Percentiles rank a stretch among this genome's conserved stretches.
Conservation (phyloP, 2,888 invertebrate species). For the Apoda limacodes region DNA sequence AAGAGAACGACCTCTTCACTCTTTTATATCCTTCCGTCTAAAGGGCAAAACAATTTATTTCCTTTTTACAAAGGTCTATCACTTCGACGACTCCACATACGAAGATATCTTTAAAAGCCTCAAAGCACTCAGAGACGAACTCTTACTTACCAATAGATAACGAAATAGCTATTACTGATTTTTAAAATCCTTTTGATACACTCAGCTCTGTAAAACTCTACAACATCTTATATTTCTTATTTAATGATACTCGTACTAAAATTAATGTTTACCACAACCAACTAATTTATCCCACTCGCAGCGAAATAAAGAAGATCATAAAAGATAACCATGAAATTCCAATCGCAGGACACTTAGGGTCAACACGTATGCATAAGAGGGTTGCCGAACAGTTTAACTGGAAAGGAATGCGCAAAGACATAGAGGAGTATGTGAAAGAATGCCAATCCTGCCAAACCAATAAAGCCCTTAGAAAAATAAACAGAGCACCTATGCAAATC, state of each 20-base stretch:
- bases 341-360: no score
- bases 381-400: no score
- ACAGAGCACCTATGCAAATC: no score
- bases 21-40: not conserved
- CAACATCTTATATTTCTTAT: slow-evolving; percentile 7
- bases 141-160: no score
- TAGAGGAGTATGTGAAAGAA: slow-evolving; percentile 14
- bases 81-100: slow-evolving; percentile 10
- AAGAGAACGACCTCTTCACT: slow-evolving; percentile 8
- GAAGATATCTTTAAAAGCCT: slow-evolving; percentile 8
- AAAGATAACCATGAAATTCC: no score
- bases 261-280: slow-evolving; percentile 9
- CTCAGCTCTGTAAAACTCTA: slow-evolving; percentile 6
- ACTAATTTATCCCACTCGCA: slow-evolving; percentile 11
- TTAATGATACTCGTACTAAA: slow-evolving; percentile 8
- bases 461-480: no score
- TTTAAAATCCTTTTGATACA: slow-evolving; percentile 11
- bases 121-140: slow-evolving; percentile 3
- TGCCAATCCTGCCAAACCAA: no score
- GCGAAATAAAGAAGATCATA: no score
- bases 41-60: slow-evolving; percentile 9
- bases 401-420: slow-evolving; percentile 5
- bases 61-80: slow-evolving; percentile 14
- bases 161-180: slow-evolving; percentile 10
- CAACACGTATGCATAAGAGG: no score